A percentile compares a stretch with the other conserved stretches of the same genome.
Evolutionary conservation across 2,797 vertebrate species (phyloP).

Genomic region (Okamejei kenojei): DNA sequence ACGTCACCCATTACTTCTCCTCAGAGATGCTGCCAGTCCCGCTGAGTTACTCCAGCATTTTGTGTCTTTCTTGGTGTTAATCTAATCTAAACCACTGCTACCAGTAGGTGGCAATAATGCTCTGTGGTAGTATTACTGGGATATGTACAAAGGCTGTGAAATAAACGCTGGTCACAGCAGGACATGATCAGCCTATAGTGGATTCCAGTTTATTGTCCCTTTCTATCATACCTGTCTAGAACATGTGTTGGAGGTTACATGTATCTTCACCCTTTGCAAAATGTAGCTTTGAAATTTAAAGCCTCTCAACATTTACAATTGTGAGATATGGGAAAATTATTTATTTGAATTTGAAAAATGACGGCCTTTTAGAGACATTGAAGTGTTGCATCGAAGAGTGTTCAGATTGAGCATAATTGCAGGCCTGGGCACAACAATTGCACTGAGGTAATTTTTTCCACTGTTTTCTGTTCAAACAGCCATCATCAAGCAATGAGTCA

Average conservation of each 20-base stretch:
- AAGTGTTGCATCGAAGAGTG: neutral
- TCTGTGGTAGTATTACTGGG: neutral
- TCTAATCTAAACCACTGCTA: neutral
- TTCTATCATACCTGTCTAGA: neutral
- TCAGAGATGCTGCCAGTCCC: too few species aligned
- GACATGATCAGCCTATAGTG: neutral
- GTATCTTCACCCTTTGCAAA: too few species aligned
- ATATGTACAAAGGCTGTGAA: neutral
- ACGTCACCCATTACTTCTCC: too few species aligned
- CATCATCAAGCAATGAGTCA: neutral
- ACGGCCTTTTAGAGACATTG: neutral
- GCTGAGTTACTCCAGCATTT: too few species aligned
- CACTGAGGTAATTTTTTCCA: neutral
- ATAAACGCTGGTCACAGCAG: neutral
- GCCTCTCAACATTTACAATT: neutral
- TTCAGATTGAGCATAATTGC: neutral
- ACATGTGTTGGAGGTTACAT: neutral
- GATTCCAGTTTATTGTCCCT: neutral
- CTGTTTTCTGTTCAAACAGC: neutral
- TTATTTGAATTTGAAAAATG: neutral
- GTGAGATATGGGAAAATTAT: neutral
- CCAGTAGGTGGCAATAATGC: slow-evolving; percentile 3
- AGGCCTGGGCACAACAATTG: neutral
- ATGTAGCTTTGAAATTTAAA: neutral
- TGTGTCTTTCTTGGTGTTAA: too few species aligned